Conservation (phyloP, 2,797 vertebrate species). For the Chloroceryle inda region DNA sequence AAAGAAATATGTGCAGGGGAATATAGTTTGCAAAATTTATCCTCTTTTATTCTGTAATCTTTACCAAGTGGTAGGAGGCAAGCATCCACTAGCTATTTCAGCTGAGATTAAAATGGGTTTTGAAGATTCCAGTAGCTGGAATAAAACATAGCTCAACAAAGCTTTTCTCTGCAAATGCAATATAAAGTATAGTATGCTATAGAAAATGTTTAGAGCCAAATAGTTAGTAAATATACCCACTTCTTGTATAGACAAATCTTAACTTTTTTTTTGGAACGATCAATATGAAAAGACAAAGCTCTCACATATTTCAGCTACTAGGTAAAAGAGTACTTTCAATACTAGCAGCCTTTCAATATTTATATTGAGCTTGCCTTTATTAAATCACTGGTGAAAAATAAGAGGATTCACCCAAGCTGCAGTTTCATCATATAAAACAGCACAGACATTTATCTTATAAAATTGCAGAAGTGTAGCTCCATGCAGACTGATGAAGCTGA, state of each 20-base stretch:
- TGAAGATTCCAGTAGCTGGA: background rate
- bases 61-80: background rate
- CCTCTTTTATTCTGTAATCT: background rate
- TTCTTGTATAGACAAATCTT: slow-evolving; percentile 70
- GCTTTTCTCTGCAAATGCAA: slow-evolving; percentile 4
- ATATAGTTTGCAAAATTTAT: background rate
- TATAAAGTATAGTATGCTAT: background rate
- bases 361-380: slow-evolving; percentile 83
- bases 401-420: slow-evolving; percentile 79
- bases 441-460: slow-evolving; percentile 80
- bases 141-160: slow-evolving; percentile 18
- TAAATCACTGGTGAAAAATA: slow-evolving; percentile 83
- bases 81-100: slow-evolving; percentile 8
- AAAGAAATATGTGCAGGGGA: background rate
- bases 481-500: slow-evolving; percentile 77
- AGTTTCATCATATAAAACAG: slow-evolving; percentile 81
- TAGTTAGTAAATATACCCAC: slow-evolving; percentile 67
- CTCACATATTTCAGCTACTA: slow-evolving; percentile 65
- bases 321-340: slow-evolving; percentile 60
- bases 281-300: slow-evolving; percentile 74
- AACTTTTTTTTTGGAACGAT: slow-evolving; percentile 54
- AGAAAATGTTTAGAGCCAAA: slow-evolving; percentile 50
- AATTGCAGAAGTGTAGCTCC: slow-evolving; percentile 77
- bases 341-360: slow-evolving; percentile 79
- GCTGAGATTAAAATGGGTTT: slow-evolving; percentile 15